phyloP scores from a whole-genome alignment of 2,888 invertebrate genomes.

The Nebria brevicollis region DNA sequence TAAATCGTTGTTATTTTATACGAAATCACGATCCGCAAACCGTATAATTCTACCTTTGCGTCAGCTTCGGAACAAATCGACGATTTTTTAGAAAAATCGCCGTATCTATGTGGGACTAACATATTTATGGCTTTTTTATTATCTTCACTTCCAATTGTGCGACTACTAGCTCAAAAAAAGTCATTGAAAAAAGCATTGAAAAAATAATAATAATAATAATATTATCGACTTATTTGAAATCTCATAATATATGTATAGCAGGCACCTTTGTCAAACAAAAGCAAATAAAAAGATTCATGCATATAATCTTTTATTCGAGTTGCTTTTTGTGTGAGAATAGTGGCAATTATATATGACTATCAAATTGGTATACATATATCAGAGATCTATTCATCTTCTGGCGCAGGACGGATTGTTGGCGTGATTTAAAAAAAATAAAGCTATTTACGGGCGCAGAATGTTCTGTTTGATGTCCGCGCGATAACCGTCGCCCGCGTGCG shows the following conservation, averaged over 20 bases:
- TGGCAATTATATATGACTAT: neutral
- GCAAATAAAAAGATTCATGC: neutral
- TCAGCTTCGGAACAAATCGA: neutral
- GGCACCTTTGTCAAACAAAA: neutral
- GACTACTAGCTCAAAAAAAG: neutral
- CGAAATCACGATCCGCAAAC: conserved; percentile 62
- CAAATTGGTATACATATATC: neutral
- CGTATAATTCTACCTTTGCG: neutral
- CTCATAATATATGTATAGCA: neutral
- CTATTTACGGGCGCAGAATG: conserved; percentile 17
- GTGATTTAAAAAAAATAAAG: conserved; percentile 29
- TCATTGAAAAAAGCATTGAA: neutral
- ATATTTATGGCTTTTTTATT: conserved; percentile 2
- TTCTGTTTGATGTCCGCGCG: conserved; percentile 19
- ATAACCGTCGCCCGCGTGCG: neutral
- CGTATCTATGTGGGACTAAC: neutral
- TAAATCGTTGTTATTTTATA: conserved; percentile 64
- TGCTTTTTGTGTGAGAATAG: neutral
- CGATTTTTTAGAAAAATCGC: neutral
- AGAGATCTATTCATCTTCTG: conserved; percentile 4
- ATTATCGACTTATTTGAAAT: too few relatives aligned
- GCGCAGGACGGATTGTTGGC: neutral
- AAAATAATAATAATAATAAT: neutral
- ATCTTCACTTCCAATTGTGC: neutral
- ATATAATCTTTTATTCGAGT: neutral